Base-by-base conservation (phyloP, 2,797 vertebrate genomes). In the Dipus sagitta region DNA sequence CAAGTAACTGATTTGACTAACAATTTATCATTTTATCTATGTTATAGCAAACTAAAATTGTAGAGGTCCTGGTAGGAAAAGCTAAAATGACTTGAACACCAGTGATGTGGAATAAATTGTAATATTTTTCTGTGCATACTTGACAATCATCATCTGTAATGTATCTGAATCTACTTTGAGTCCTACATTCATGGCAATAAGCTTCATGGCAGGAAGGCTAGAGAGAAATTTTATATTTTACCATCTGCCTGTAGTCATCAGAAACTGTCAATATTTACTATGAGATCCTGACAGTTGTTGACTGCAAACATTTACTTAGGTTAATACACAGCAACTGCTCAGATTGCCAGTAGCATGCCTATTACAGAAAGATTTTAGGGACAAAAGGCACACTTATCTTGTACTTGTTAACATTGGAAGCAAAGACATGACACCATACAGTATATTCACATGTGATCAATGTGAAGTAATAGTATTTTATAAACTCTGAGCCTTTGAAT, bases 251-350 rank as follows among this genome's bases (percentile, higher is more conserved):
- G 26, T 80, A 30, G 32, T 9, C 74, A 64, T 78, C 68, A 88
- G 67, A 82, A 91, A 79, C 32, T 60, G 65, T 2, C 28, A 88
- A 67, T 62, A 70, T 88, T 81, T 90, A 71, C 26, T 75, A 34
- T 71, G 74, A 72, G 24, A 91, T 86, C 10, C 30, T 67, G 17
- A 93, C 7, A 83, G 24, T 84, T 77, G 54, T 92, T 72, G 62
- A 91, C 54, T 80, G 20, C 1, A 83, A 92, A 75, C 7, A 67
- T 93, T 96, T 91, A 71, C 20, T 86, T 62, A 93, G 11, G 4
- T 38, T 24, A 78, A n/a, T 32, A 18, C 21, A 18, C 12, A 75
- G 0, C n/a, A 84, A 83, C 18, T 74, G 54, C 13, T 83, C 60
- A 38, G 47, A 64, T 60, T 83, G 6, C 3, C 47, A 70, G 32